Evolutionary conservation across 2,797 vertebrate genomes (phyloP).

Genomic region (Sphaeramia orbicularis): DNA sequence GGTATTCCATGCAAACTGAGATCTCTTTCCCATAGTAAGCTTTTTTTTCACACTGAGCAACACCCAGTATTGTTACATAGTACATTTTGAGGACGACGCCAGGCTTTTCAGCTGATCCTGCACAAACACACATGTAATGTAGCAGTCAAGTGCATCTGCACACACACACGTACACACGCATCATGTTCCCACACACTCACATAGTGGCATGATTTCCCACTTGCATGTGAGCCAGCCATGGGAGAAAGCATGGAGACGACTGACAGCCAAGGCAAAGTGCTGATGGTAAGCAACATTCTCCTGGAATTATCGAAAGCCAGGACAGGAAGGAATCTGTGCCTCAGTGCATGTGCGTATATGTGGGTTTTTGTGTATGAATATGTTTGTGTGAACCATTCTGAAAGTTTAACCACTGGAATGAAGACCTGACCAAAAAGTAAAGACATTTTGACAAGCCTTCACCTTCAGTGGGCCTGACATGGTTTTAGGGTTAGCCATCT

Average conservation of each 20-base stretch:
- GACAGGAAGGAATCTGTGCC: slow-evolving; percentile 28
- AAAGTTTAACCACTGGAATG: no score
- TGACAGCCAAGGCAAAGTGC: slow-evolving; percentile 76
- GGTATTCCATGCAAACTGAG: slow-evolving; percentile 34
- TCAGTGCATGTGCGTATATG: slow-evolving; percentile 14
- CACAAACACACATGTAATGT: slow-evolving; percentile 59
- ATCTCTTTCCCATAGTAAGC: slow-evolving; percentile 48
- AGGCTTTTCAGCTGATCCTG: slow-evolving; percentile 70
- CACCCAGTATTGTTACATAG: slow-evolving; percentile 27
- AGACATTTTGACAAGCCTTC: no score
- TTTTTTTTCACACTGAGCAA: slow-evolving; percentile 14
- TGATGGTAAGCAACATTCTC: slow-evolving; percentile 72
- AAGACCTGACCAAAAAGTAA: no score
- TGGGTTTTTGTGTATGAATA: slow-evolving; percentile 24
- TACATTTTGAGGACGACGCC: slow-evolving; percentile 30
- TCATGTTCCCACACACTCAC: slow-evolving; percentile 45
- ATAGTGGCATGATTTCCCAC: slow-evolving; percentile 68
- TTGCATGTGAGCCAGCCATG: slow-evolving; percentile 65
- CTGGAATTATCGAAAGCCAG: slow-evolving; percentile 60
- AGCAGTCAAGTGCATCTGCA: slow-evolving; percentile 55
- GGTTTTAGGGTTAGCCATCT: no score
- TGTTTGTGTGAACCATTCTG: slow-evolving; percentile 1
- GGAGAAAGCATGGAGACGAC: slow-evolving; percentile 65
- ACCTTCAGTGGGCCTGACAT: no score
- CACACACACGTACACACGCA: slow-evolving; percentile 27